These are phyloP conservation scores for Calameuta idolon DNA, from an alignment of 2,888 invertebrate species.

Conservation along the genomic window DNA sequence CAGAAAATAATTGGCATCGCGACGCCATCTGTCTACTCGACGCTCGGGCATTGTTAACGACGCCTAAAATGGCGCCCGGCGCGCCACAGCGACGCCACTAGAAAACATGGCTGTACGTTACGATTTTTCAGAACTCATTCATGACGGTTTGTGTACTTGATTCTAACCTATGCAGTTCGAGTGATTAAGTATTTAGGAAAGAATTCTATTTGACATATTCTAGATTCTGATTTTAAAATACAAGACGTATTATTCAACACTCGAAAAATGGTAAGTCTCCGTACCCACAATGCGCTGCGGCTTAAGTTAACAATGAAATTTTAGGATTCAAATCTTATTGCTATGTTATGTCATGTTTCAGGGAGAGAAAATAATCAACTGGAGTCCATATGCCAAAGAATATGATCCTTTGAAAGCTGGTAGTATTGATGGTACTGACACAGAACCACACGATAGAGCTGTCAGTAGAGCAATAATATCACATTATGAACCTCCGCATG, in stretches of 20 bases:
- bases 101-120: background rate
- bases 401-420: conserved; percentile 87
- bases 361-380: conserved; percentile 53
- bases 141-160: background rate
- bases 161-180: background rate
- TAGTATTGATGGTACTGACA: conserved; percentile 89
- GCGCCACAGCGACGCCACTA: background rate
- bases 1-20: background rate
- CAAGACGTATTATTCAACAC: background rate
- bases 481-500: conserved; percentile 75
- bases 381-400: conserved; percentile 71
- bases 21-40: background rate
- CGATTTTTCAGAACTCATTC: background rate
- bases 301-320: background rate
- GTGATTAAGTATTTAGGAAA: background rate
- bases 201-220: background rate
- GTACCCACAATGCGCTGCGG: background rate
- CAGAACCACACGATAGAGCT: conserved; percentile 83
- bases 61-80: background rate
- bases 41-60: background rate
- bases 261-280: background rate
- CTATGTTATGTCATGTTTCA: conserved; percentile 16
- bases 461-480: conserved; percentile 78
- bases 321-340: background rate
- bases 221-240: background rate